Evolutionary conservation across 2,797 vertebrate species (phyloP).

Genomic region (Sebastes cheni): DNA sequence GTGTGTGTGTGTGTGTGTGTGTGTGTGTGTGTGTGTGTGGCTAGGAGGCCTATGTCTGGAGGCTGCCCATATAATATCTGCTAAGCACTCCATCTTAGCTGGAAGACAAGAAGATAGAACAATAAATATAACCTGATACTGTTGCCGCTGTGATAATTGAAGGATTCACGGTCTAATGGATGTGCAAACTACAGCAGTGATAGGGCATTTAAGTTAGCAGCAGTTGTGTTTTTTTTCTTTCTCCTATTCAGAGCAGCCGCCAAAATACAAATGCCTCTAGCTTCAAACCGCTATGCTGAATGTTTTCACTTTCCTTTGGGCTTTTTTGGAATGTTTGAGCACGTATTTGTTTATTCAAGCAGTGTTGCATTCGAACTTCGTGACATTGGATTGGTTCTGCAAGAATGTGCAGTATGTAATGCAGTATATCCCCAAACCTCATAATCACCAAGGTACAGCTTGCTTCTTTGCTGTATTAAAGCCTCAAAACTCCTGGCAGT

Average conservation of each 20-base stretch:
- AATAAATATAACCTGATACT: slow-evolving; percentile 57
- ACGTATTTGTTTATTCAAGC: slow-evolving; percentile 71
- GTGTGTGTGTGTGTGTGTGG: background rate
- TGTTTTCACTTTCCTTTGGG: slow-evolving; percentile 59
- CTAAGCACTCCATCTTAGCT: slow-evolving; percentile 58
- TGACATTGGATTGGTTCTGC: slow-evolving; percentile 76
- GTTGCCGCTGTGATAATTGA: slow-evolving; percentile 52
- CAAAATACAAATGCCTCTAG: slow-evolving; percentile 50
- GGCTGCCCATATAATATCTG: slow-evolving; percentile 58
- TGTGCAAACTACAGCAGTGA: slow-evolving; percentile 30
- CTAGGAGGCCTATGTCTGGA: slow-evolving; percentile 22
- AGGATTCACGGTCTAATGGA: slow-evolving; percentile 58
- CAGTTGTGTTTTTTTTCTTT: background rate
- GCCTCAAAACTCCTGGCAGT: slow-evolving; percentile 78
- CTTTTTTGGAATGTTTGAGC: slow-evolving; percentile 59
- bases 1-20: background rate
- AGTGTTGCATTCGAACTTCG: slow-evolving; percentile 61
- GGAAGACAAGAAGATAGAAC: slow-evolving; percentile 48
- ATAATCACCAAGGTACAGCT: slow-evolving; percentile 79
- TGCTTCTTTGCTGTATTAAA: slow-evolving; percentile 75
- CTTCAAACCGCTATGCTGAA: slow-evolving; percentile 50
- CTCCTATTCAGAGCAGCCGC: slow-evolving; percentile 48
- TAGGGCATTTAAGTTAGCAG: slow-evolving; percentile 31
- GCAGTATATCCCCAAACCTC: slow-evolving; percentile 72
- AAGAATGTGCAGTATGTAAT: slow-evolving; percentile 68